Conservation (phyloP, 1,140 invertebrate genomes). For the Lanistes nyassanus region DNA sequence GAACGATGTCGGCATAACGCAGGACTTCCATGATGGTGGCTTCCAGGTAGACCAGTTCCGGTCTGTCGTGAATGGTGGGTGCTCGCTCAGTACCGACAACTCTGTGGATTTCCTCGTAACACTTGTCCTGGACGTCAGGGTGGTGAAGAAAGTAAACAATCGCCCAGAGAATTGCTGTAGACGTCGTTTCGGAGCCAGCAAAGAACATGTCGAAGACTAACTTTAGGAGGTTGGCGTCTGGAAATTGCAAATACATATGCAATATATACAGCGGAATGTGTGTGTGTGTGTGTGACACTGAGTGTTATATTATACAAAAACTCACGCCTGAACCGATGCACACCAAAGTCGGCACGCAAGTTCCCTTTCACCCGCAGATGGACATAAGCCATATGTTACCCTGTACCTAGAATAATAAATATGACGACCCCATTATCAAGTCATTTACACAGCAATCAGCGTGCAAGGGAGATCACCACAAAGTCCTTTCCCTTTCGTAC, state of each 20-base stretch:
- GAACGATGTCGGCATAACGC: slow-evolving; percentile 39
- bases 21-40: slow-evolving; percentile 35
- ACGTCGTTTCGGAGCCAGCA: slow-evolving; percentile 88
- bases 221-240: slow-evolving; percentile 40
- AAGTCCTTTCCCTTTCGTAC: no score
- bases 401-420: no score
- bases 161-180: slow-evolving; percentile 87
- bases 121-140: slow-evolving; percentile 78
- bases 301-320: no score
- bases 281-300: no score
- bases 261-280: no score
- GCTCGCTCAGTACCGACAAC: slow-evolving; percentile 16
- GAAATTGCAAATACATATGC: neutral
- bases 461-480: no score
- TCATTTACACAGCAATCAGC: no score
- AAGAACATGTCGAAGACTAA: slow-evolving; percentile 81
- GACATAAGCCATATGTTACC: no score
- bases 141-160: slow-evolving; percentile 83
- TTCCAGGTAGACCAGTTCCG: slow-evolving; percentile 34
- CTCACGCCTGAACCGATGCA: no score
- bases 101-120: slow-evolving; percentile 78
- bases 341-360: no score
- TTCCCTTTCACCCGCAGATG: no score
- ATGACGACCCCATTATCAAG: no score
- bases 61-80: slow-evolving; percentile 21